Evolutionary conservation across 2,113 vertebrate genomes (phyloP).

Genomic region (Hippocampus comes): DNA sequence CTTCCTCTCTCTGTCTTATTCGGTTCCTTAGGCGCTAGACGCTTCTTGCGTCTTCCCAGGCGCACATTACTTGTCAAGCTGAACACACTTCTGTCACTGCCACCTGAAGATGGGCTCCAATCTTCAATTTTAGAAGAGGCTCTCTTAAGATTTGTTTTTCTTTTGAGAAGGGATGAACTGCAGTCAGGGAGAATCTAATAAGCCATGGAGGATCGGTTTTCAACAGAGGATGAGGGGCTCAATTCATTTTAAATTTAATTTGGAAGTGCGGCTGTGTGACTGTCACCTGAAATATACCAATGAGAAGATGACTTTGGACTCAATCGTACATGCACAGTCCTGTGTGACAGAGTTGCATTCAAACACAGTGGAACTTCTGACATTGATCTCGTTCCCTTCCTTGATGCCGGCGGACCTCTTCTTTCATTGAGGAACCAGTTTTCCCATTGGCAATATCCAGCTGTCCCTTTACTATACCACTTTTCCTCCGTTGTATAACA

Average conservation of each 20-base stretch:
- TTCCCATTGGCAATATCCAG: not conserved
- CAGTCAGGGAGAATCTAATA: conserved; percentile 7
- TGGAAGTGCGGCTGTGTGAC: not conserved
- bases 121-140: conserved; percentile 15
- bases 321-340: not conserved
- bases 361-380: not conserved
- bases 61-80: conserved; percentile 24
- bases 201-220: conserved; percentile 7
- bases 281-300: not conserved
- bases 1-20: conserved; percentile 8
- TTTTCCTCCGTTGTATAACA: not conserved
- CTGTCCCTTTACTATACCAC: not conserved
- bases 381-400: not conserved
- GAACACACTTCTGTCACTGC: conserved; percentile 17
- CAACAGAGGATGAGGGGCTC: not conserved
- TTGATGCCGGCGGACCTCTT: not conserved
- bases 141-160: conserved; percentile 15
- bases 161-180: conserved; percentile 16
- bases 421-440: not conserved
- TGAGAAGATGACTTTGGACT: not conserved
- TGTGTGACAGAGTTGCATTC: not conserved
- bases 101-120: conserved; percentile 14
- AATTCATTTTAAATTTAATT: not conserved
- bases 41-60: conserved; percentile 4
- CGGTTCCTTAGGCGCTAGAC: conserved; percentile 6